phyloP scores from a whole-genome alignment of 2,888 invertebrate species.

The Callosobruchus maculatus region DNA sequence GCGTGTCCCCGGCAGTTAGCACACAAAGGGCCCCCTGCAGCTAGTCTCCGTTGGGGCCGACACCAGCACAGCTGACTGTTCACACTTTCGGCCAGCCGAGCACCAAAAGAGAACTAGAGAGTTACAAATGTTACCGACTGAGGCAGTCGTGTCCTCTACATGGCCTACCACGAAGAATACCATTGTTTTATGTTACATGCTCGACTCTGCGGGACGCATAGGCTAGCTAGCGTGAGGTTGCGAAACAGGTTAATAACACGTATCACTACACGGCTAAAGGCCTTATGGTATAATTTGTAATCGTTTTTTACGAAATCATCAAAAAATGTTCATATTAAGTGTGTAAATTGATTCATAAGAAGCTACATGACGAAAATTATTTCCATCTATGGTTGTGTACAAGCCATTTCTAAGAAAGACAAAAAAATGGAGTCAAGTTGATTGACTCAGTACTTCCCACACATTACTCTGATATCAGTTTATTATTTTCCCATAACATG shows the following conservation, averaged over 20 bases:
- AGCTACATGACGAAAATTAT: no score
- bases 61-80: slow-evolving; percentile 40
- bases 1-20: slow-evolving; percentile 45
- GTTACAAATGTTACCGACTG: not conserved
- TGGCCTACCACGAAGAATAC: not conserved
- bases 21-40: slow-evolving; percentile 44
- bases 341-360: no score
- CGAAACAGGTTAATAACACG: not conserved
- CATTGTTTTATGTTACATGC: not conserved
- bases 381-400: no score
- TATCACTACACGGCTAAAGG: no score
- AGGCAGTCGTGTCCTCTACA: not conserved
- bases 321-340: no score
- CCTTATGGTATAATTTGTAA: no score
- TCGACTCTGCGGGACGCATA: not conserved
- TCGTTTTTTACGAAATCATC: no score
- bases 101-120: not conserved
- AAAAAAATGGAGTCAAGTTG: no score
- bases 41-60: slow-evolving; percentile 37
- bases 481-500: no score
- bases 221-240: not conserved
- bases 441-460: no score
- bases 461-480: no score
- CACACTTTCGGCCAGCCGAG: slow-evolving; percentile 30
- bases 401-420: no score